phyloP scores from a whole-genome alignment of 92 coral and sea anemone species.

The Parazoanthus atlanticus region DNA sequence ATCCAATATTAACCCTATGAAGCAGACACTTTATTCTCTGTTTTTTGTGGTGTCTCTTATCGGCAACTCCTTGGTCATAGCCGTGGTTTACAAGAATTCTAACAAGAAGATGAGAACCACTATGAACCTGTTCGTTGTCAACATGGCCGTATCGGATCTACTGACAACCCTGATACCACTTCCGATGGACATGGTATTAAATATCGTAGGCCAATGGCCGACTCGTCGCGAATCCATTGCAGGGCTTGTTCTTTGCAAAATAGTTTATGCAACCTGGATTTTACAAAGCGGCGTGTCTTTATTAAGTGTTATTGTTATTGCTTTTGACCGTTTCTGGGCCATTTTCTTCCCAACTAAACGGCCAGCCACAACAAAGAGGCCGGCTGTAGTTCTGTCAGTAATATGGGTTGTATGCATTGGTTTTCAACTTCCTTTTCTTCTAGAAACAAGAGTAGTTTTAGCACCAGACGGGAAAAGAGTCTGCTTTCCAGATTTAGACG shows the following conservation, averaged over 20 bases:
- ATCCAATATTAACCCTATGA: not conserved
- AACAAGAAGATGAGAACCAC: conserved; percentile 7
- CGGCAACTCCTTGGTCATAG: not conserved
- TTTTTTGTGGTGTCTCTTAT: not conserved
- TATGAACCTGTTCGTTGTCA: not conserved
- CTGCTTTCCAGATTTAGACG: not conserved
- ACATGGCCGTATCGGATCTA: not conserved
- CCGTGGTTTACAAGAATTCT: not conserved
- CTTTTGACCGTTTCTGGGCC: not conserved
- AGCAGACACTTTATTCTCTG: not conserved
- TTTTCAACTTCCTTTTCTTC: not conserved
- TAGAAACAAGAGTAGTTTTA: not conserved
- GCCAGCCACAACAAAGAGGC: not conserved
- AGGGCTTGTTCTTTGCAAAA: not conserved
- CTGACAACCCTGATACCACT: not conserved
- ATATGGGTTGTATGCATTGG: not conserved
- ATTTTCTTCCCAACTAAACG: conserved; percentile 6
- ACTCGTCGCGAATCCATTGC: not conserved
- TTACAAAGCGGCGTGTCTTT: not conserved
- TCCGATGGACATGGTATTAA: not conserved
- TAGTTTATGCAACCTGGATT: not conserved
- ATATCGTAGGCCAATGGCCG: not conserved
- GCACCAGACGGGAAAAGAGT: not conserved
- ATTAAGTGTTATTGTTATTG: not conserved
- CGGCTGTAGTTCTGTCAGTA: not conserved